These are phyloP conservation scores for Theristus sp. DNA, from an alignment of 2,888 invertebrate species.

Conservation along the genomic window DNA sequence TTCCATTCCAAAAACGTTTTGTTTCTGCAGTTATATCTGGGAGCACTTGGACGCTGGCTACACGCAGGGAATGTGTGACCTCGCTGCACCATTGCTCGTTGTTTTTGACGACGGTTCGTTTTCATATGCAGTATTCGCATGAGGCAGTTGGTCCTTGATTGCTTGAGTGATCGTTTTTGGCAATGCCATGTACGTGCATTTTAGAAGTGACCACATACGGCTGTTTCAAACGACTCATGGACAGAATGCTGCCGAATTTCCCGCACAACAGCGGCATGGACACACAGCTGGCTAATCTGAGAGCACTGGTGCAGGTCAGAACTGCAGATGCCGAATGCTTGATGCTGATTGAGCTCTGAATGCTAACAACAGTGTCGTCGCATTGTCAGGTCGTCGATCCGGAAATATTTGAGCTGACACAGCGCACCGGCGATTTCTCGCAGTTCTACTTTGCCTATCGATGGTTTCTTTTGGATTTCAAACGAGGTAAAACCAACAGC, in stretches of 20 bases:
- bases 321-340: no score
- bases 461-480: conserved; percentile 89
- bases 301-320: conserved; percentile 40
- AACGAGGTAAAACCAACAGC: conserved; percentile 52
- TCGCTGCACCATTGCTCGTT: conserved; percentile 75
- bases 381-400: conserved; percentile 75
- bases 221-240: conserved; percentile 75
- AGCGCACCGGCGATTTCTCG: conserved; percentile 81
- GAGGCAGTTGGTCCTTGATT: neutral
- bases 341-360: no score
- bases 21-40: conserved; percentile 54
- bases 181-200: conserved; percentile 10
- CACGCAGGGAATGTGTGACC: conserved; percentile 93
- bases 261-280: conserved; percentile 83
- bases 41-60: conserved; percentile 80
- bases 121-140: neutral
- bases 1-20: no score
- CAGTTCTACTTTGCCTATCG: conserved; percentile 95
- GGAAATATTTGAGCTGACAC: conserved; percentile 81
- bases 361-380: no score
- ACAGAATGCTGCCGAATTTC: conserved; percentile 72
- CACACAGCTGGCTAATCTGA: conserved; percentile 82
- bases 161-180: neutral
- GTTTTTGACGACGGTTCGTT: conserved; percentile 57
- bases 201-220: conserved; percentile 67